Evolutionary conservation across 2,113 vertebrate genomes (phyloP), one percentile per base, ranked within the genome.

Genomic region (Benitochromis conjunctus): DNA sequence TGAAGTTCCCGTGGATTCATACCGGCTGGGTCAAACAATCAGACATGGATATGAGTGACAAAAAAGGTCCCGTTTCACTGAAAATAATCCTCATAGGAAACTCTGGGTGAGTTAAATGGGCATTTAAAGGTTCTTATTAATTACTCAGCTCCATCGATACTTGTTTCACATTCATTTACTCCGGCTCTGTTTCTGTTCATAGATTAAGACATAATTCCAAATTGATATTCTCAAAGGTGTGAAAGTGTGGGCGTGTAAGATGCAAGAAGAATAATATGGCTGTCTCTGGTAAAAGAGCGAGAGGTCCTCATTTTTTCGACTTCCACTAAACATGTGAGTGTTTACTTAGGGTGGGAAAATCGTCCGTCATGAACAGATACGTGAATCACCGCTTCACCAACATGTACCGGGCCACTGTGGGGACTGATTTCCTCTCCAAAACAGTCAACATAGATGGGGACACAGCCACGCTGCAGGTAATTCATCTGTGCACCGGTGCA

Each of bases 21-120:
- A 18, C 36, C 6, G 54, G 14, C 41, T 74, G 41, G 69, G 16
- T 46, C 43, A 74, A 74, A 51, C 43, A 74, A 74, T 9, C 6
- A 36, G 5, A 58, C 4, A 4, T 16, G 60, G 79, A 54, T 38
- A 94, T 93, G 94, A 83, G n/a, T 10, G 83, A 81, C 7, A 80
- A 77, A 79, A 91, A 71, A 12, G 79, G 46, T 24, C 54, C 92
- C 0, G 58, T 86, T 2, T 92, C 90, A 9, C 62, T 96, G 69
- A 96, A 96, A 89, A 31, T 95, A 3, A 91, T 96, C 80, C 89
- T 96, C 56, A 92, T 96, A 29, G 96, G 96, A 57, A 94, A 91
- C 87, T 95, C 96, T 3, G 95, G 95, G 96, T 96, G 92, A 95
- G 86, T 46, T 6, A 19, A 14, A 38, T 4, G 5, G 2, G 14